Base-by-base conservation (phyloP, 2,113 vertebrate species). In the Hymenochirus boettgeri region DNA sequence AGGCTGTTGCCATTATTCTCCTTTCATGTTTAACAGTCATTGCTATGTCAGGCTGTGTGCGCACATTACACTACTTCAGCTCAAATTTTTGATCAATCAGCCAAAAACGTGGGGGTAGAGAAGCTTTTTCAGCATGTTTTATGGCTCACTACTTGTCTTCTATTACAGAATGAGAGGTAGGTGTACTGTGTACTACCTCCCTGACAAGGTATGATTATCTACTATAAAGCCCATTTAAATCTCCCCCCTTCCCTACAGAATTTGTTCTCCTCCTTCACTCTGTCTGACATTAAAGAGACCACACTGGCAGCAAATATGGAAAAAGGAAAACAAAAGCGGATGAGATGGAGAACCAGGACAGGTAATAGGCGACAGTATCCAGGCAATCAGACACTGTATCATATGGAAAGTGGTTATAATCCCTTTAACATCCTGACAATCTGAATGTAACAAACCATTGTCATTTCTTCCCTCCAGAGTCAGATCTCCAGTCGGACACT, bases 291-390 rank as follows among this genome's bases (percentile, higher is more conserved):
- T 25, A 85, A 83, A 26, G 93, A 97, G 77, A 86, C 91, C 71
- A 93, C 83, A 18, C 84, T 96, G 19, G 89, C 83, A 0, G 92
- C 89, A 67, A 95, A 92, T 79, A 82, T 93, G 77, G 87, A 80
- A 72, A 86, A 78, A 61, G 69, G 76, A 0, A 71, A 81, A 3
- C 75, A 90, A 80, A 85, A 21, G 1, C 86, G 92, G 23, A 80
- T 93, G 18, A 55, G 72, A 9, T 97, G 93, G 93, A 86, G 51
- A 2, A 21, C 78, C 0, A n/a, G 19, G 8, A 7, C 1, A 7
- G 24, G 3, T 22, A 1, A 2, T 11, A 50, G 3, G 39, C n/a
- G 2, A 17, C 12, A 2, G n/a, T n/a, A n/a, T n/a, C n/a, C n/a
- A n/a, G n/a, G n/a, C n/a, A n/a, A n/a, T n/a, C n/a, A n/a, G n/a